Conservation (phyloP, 2,888 invertebrate species). For the Cylloceria caligata region DNA sequence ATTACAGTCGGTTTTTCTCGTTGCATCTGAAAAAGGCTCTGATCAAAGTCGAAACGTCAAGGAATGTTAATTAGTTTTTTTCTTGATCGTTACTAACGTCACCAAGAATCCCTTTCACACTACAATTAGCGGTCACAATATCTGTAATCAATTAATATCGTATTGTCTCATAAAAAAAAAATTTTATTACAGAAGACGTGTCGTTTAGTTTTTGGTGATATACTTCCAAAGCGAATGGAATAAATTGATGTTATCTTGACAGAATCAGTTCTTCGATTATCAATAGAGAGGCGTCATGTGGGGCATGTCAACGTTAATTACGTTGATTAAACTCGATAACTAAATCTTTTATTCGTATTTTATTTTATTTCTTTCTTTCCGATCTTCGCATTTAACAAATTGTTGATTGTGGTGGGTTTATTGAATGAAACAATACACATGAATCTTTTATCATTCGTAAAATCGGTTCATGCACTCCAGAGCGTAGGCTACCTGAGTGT, state of each 20-base stretch:
- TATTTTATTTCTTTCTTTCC: conserved; percentile 8
- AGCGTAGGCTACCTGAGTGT: conserved; percentile 22
- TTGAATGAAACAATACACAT: not conserved
- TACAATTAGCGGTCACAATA: no score
- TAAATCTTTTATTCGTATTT: not conserved
- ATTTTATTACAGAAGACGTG: not conserved
- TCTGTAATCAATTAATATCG: no score
- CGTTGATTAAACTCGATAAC: not conserved
- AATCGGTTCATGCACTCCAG: conserved; percentile 43
- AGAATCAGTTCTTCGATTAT: conserved; percentile 27
- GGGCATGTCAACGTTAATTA: conserved; percentile 10
- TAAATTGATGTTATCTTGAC: conserved; percentile 15
- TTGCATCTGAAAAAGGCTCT: no score
- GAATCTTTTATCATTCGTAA: conserved; percentile 58
- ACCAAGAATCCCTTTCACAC: no score
- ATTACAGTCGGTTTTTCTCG: no score
- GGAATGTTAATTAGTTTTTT: no score
- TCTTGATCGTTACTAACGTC: no score
- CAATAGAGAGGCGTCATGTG: not conserved
- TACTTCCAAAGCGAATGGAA: not conserved
- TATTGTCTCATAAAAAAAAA: no score
- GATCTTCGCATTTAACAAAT: not conserved
- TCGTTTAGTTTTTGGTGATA: conserved; percentile 11
- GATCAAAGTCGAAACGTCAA: no score
- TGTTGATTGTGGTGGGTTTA: conserved; percentile 7